Evolutionary conservation across 2,888 invertebrate genomes (phyloP).

Genomic region (Agrilus biguttatus): DNA sequence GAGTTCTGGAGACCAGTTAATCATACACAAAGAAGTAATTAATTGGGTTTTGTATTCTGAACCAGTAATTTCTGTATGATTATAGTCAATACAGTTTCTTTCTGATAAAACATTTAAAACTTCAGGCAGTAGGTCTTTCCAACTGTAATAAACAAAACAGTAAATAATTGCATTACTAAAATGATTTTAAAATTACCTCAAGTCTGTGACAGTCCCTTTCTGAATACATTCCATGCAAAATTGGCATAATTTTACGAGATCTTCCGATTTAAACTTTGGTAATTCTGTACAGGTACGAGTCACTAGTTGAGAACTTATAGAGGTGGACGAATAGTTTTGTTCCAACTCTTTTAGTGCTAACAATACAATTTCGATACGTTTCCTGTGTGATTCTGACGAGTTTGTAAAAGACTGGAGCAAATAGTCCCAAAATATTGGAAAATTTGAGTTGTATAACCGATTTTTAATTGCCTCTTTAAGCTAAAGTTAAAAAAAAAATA

Average conservation of each 20-base stretch:
- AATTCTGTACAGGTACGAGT: constrained; percentile 36
- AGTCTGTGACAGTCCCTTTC: constrained; percentile 34
- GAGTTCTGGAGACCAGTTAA: constrained; percentile 42
- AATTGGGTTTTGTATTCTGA: constrained; percentile 45
- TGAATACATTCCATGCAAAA: constrained; percentile 40
- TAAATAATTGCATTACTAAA: background rate
- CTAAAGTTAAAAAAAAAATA: constrained; percentile 12
- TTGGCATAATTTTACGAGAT: constrained; percentile 39
- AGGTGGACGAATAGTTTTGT: constrained; percentile 15
- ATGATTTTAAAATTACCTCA: constrained; percentile 23
- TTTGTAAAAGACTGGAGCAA: constrained; percentile 21
- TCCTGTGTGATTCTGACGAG: constrained; percentile 16
- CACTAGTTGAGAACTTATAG: constrained; percentile 34
- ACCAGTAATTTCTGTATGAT: constrained; percentile 42
- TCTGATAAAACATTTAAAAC: constrained; percentile 39
- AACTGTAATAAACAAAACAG: constrained; percentile 29
- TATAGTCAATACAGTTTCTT: constrained; percentile 38
- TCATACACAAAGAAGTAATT: constrained; percentile 43
- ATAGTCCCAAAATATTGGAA: constrained; percentile 22
- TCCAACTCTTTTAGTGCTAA: constrained; percentile 20
- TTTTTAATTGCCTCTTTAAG: constrained; percentile 15
- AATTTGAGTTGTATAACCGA: constrained; percentile 15
- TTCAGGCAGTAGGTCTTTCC: constrained; percentile 54
- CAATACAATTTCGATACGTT: constrained; percentile 18
- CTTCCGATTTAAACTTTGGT: constrained; percentile 33